These are phyloP conservation scores for Nibea albiflora DNA, from an alignment of 2,113 vertebrate species.

Conservation along the genomic window DNA sequence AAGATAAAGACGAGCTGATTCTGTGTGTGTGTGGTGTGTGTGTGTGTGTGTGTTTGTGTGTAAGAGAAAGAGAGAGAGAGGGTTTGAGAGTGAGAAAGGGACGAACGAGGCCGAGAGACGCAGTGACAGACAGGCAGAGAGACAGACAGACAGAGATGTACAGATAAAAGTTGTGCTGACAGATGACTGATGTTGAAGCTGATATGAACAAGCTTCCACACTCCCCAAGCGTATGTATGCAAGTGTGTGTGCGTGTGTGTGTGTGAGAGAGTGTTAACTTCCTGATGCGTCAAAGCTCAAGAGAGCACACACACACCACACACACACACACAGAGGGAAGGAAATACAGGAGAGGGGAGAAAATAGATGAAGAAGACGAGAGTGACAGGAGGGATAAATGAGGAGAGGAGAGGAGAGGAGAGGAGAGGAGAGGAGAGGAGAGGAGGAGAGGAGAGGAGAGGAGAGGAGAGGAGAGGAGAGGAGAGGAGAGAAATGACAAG, in stretches of 20 bases:
- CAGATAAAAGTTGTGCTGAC: constrained; percentile 78
- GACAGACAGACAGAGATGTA: constrained; percentile 63
- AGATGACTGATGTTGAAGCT: constrained; percentile 75
- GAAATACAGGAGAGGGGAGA: neutral
- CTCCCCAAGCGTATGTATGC: constrained; percentile 27
- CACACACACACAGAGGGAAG: constrained; percentile 3
- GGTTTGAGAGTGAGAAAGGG: constrained; percentile 10
- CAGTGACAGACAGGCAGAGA: constrained; percentile 51
- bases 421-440: too few relatives aligned
- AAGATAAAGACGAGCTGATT: constrained; percentile 62
- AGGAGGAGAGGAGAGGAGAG: neutral
- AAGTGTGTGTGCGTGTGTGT: constrained; percentile 23
- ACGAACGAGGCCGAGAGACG: constrained; percentile 40
- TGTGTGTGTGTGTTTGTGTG: constrained; percentile 38
- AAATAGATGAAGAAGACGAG: neutral
- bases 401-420: neutral
- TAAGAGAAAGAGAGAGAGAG: neutral
- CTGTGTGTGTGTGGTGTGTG: constrained; percentile 38
- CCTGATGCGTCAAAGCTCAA: constrained; percentile 34
- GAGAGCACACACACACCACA: constrained; percentile 20
- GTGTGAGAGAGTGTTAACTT: constrained; percentile 15
- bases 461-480: neutral
- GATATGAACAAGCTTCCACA: constrained; percentile 68
- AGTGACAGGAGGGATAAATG: neutral
- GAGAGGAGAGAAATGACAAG: neutral